A percentile compares a stretch with the other conserved stretches of the same genome.
Evolutionary conservation across 1,140 invertebrate genomes (phyloP).

Genomic region (Saxidomus purpurata): DNA sequence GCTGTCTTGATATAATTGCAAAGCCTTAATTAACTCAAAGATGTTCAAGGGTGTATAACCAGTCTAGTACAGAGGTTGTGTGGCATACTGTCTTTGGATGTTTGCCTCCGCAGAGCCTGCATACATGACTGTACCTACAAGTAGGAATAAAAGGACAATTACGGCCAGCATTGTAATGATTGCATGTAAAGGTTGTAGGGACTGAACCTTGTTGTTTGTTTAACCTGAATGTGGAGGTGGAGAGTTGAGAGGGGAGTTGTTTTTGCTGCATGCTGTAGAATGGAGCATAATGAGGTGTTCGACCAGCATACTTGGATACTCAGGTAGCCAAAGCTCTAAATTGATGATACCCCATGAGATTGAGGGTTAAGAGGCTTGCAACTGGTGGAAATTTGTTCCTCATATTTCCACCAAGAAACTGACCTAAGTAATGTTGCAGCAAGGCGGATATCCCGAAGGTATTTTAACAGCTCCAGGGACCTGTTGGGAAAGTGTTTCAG

Average conservation of each 20-base stretch:
- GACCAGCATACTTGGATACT: too few relatives aligned
- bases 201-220: too few relatives aligned
- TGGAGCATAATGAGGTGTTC: too few relatives aligned
- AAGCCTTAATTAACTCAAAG: not conserved
- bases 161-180: not conserved
- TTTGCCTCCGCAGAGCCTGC: not conserved
- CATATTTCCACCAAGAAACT: not conserved
- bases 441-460: not conserved
- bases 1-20: not conserved
- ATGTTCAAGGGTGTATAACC: not conserved
- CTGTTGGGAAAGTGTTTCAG: not conserved
- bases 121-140: not conserved
- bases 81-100: not conserved
- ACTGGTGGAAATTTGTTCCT: not conserved
- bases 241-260: not conserved
- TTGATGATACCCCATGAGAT: not conserved
- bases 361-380: not conserved
- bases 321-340: not conserved
- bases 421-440: not conserved
- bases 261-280: not conserved
- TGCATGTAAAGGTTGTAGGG: not conserved
- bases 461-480: slow-evolving; percentile 6
- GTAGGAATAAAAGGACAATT: not conserved
- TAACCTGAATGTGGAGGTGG: too few relatives aligned
- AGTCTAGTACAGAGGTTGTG: not conserved